These are phyloP conservation scores for Akabosia matsudoensis DNA, from an alignment of 1,140 invertebrate species.

Conservation along the genomic window DNA sequence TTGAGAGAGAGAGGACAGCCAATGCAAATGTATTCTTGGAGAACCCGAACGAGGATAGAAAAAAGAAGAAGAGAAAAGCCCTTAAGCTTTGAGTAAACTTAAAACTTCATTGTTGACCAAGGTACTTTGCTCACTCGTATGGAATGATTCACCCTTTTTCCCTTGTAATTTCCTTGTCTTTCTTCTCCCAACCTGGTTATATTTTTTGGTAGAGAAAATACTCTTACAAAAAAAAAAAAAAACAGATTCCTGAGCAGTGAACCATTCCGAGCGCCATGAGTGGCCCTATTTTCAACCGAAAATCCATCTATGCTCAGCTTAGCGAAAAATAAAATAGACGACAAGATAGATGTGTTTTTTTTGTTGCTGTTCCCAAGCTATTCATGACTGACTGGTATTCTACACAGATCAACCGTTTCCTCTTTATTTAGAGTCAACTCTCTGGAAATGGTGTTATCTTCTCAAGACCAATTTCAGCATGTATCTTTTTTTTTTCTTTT, in stretches of 20 bases:
- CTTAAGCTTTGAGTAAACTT: conserved; percentile 25
- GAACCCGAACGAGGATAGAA: not conserved
- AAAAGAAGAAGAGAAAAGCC: conserved; percentile 1
- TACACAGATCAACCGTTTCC: too few relatives aligned
- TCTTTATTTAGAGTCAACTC: too few relatives aligned
- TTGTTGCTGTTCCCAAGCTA: too few relatives aligned
- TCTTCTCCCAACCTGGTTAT: conserved; percentile 3
- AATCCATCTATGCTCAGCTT: conserved; percentile 15
- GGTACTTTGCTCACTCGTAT: conserved; percentile 38
- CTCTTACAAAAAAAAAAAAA: not conserved
- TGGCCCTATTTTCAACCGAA: conserved; percentile 16
- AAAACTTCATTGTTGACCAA: conserved; percentile 41
- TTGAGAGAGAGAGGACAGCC: too few relatives aligned
- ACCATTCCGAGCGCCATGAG: not conserved
- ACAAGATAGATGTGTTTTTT: too few relatives aligned
- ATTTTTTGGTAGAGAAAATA: not conserved
- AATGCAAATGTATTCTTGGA: conserved; percentile 24
- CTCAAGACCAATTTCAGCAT: too few relatives aligned
- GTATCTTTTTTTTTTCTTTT: too few relatives aligned
- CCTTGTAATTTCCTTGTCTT: conserved; percentile 30
- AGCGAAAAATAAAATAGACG: too few relatives aligned
- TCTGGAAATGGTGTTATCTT: too few relatives aligned
- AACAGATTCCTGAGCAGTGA: conserved; percentile 5
- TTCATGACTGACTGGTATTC: too few relatives aligned
- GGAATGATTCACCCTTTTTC: conserved; percentile 39